A percentile compares a stretch with the other conserved stretches of the same genome.
Conservation (phyloP, 2,888 invertebrate genomes). For the Notodonta ziczac region DNA sequence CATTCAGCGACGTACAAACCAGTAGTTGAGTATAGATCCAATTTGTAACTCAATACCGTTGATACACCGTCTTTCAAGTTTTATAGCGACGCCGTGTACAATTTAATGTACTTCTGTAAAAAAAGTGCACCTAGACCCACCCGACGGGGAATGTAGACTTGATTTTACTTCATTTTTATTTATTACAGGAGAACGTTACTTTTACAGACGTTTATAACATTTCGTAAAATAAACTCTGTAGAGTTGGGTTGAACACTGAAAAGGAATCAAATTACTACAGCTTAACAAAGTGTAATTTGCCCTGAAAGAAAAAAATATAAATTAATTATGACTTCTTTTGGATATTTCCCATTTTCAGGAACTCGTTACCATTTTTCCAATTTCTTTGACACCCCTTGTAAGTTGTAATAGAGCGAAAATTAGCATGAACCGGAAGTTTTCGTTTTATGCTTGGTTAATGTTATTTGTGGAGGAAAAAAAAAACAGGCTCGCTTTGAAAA, state of each 20-base stretch:
- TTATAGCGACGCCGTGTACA: no score
- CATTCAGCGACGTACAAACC: no score
- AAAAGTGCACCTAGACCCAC: no score
- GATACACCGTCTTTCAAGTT: no score
- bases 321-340: slow-evolving; percentile 20
- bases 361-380: slow-evolving; percentile 40
- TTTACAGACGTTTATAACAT: no score
- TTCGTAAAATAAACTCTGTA: no score
- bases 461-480: slow-evolving; percentile 5
- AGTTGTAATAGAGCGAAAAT: slow-evolving; percentile 39
- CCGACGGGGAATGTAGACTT: no score
- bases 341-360: slow-evolving; percentile 27
- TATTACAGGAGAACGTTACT: no score
- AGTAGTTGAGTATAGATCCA: no score
- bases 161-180: no score
- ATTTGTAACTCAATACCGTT: no score
- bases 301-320: neutral
- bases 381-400: slow-evolving; percentile 35
- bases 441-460: slow-evolving; percentile 22
- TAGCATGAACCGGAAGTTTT: slow-evolving; percentile 28
- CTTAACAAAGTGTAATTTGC: neutral
- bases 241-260: neutral
- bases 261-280: slow-evolving; percentile 13
- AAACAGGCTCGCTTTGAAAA: neutral
- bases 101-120: no score